Evolutionary conservation across 2,888 invertebrate species (phyloP), one percentile per base, ranked within the genome.

Genomic region (Chrysopilus asiliformis): DNA sequence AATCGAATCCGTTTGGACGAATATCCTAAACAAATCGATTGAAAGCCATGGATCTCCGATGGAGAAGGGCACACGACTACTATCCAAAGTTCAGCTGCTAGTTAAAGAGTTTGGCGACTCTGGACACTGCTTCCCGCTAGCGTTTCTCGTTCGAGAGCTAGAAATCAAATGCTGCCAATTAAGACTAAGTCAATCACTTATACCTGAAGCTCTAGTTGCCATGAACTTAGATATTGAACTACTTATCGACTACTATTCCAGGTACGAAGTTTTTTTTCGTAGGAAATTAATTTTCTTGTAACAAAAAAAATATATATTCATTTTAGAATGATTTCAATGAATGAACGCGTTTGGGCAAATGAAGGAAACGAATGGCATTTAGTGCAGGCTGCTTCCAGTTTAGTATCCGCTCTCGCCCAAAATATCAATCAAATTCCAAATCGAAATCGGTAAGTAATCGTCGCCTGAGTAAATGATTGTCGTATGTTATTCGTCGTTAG

Each of bases 1-100:
- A 8, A 82, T 97, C 29, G 87, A 93, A 62, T 79, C 79, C 38
- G 81, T 94, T 35, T 95, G 95, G 94, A 78, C 77, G 42, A 81
- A 86, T 55, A 87, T 97, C 38, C 68, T 67, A 30, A 58, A 56
- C 28, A 55, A 49, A 20, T 50, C 52, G 4, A 49, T 58, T 0
- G 55, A 58, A 57, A 65, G 28, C 59, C 67, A 40, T 1, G 34
- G 31, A 18, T 67, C 36, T 42, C 61, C 39, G 55, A 65, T 48
- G 57, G 82, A 72, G 53, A 74, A 64, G 48, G 68, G 82, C 47
- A 69, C 70, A 2, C 74, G 79, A 15, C 68, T 85, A 19, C 72
- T 84, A 49, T 73, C 72, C 44, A 89, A 89, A 66, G 69, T 93
- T 26, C 77, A 79, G 49, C 64, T 73, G 1, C 67, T 91, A 26